Evolutionary conservation across 2,888 invertebrate species (phyloP).

Genomic region (Ochropacha duplaris): DNA sequence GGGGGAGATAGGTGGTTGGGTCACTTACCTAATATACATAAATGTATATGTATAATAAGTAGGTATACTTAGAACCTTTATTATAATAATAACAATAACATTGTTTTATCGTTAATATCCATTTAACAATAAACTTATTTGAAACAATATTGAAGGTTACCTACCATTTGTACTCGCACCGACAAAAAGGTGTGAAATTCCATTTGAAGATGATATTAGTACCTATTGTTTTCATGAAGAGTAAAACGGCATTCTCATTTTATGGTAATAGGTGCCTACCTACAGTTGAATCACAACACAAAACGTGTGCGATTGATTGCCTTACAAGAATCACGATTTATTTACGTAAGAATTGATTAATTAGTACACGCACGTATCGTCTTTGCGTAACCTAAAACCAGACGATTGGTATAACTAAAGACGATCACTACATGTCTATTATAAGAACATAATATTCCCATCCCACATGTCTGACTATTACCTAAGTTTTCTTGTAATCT

Average conservation of each 20-base stretch:
- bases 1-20: too few relatives aligned
- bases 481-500: neutral
- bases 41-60: too few relatives aligned
- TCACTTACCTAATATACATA: too few relatives aligned
- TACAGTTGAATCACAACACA: neutral
- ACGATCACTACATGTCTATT: neutral
- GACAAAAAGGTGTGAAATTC: neutral
- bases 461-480: neutral
- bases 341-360: constrained; percentile 27
- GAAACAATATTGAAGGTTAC: neutral
- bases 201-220: neutral
- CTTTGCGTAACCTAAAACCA: constrained; percentile 26
- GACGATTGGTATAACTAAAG: constrained; percentile 2
- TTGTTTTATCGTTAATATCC: neutral
- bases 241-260: neutral
- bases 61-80: neutral
- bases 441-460: neutral
- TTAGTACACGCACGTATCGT: constrained; percentile 27
- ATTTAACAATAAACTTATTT: neutral
- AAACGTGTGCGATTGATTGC: constrained; percentile 9
- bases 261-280: neutral
- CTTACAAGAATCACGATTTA: constrained; percentile 12
- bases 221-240: neutral
- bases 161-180: neutral
- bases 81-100: neutral